A percentile compares a stretch with the other conserved stretches of the same genome.
These are phyloP conservation scores for Ennomos quercinarius DNA, from an alignment of 2,888 invertebrate genomes.

Conservation along the genomic window DNA sequence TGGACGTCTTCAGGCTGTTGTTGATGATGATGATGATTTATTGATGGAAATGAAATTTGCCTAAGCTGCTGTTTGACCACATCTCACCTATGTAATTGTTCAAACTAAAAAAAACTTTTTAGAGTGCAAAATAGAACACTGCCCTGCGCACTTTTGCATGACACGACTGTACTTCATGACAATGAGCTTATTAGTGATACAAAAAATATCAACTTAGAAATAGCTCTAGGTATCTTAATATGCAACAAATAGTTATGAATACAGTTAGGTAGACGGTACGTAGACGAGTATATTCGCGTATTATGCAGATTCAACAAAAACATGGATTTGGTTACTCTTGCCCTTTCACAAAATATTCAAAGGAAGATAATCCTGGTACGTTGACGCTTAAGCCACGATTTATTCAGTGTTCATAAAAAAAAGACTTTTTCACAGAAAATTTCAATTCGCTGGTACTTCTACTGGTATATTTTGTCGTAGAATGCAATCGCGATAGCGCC, in stretches of 20 bases:
- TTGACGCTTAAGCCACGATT: conserved; percentile 28
- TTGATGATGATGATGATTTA: no score
- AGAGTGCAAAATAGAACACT: no score
- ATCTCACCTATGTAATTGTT: no score
- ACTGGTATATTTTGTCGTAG: conserved; percentile 4
- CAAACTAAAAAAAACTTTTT: no score
- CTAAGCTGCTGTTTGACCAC: no score
- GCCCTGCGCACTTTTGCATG: no score
- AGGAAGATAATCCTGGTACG: conserved; percentile 30
- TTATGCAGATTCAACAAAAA: conserved; percentile 34
- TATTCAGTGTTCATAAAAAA: conserved; percentile 33
- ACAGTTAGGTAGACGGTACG: conserved; percentile 4
- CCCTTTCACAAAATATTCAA: conserved; percentile 31
- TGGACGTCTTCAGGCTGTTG: no score
- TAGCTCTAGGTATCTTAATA: neutral
- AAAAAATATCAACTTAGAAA: neutral
- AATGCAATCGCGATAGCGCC: neutral
- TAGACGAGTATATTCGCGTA: conserved; percentile 12
- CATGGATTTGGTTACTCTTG: conserved; percentile 17
- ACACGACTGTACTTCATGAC: no score
- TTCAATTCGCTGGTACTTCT: conserved; percentile 25
- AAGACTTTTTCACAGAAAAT: conserved; percentile 20
- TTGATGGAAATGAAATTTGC: no score
- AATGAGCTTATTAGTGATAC: no score
- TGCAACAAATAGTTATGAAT: conserved; percentile 1